phyloP scores from a whole-genome alignment of 2,888 invertebrate genomes.

The Mystacides longicornis region DNA sequence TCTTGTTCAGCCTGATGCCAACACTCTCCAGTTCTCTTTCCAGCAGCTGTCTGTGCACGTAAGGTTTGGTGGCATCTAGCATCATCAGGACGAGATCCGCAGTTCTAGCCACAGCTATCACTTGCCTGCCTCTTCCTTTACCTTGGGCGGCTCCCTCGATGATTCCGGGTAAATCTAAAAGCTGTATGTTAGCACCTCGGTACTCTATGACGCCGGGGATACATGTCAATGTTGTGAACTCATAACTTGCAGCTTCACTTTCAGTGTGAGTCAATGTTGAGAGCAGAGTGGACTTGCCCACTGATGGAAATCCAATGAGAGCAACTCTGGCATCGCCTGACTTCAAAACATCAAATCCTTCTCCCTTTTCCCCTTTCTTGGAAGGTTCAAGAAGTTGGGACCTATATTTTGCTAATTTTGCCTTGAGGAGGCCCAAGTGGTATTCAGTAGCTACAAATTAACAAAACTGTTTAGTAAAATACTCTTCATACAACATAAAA shows the following conservation, averaged over 20 bases:
- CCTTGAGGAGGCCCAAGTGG: slow-evolving; percentile 95
- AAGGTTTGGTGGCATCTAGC: slow-evolving; percentile 98
- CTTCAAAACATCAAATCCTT: slow-evolving; percentile 98
- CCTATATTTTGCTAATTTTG: slow-evolving; percentile 91
- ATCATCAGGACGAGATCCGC: slow-evolving; percentile 98
- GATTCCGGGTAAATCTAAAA: slow-evolving; percentile 97
- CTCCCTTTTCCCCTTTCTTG: slow-evolving; percentile 90
- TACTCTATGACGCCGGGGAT: slow-evolving; percentile 99
- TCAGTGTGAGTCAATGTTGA: slow-evolving; percentile 94
- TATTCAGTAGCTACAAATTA: slow-evolving; percentile 87
- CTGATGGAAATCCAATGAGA: slow-evolving; percentile 97
- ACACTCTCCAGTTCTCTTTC: slow-evolving; percentile 96
- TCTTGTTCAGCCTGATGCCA: slow-evolving; percentile 92
- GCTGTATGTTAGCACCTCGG: slow-evolving; percentile 96
- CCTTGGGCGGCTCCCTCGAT: slow-evolving; percentile 98
- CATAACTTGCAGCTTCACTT: slow-evolving; percentile 95
- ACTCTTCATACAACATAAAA: background rate
- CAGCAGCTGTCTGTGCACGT: slow-evolving; percentile 84
- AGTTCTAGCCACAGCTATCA: slow-evolving; percentile 97
- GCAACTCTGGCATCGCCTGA: slow-evolving; percentile 98
- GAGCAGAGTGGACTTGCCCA: slow-evolving; percentile 95
- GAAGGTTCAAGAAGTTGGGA: slow-evolving; percentile 91
- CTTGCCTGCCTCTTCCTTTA: slow-evolving; percentile 84
- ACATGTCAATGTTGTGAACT: slow-evolving; percentile 97
- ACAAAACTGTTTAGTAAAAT: slow-evolving; percentile 1